Evolutionary conservation across 2,113 vertebrate species (phyloP).

Genomic region (Charadrius vociferus): DNA sequence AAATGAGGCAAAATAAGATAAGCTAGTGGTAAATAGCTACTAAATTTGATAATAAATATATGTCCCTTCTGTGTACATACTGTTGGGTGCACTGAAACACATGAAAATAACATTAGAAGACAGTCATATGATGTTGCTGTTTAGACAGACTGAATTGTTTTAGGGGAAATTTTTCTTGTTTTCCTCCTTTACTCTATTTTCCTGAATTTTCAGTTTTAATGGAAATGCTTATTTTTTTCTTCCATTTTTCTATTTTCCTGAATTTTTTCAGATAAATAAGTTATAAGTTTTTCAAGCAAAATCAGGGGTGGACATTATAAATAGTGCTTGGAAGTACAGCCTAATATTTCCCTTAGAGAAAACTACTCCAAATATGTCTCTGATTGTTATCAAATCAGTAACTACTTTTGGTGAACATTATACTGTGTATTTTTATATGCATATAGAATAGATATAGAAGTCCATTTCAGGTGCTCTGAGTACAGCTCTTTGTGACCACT

Average conservation of each 20-base stretch:
- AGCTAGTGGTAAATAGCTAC: not conserved
- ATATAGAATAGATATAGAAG: not conserved
- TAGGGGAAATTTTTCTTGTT: not conserved
- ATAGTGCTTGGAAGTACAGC: not conserved
- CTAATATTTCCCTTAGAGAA: not conserved
- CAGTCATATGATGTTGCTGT: not conserved
- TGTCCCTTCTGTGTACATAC: not conserved
- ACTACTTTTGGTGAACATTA: not conserved
- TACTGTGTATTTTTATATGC: not conserved
- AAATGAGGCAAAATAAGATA: not conserved
- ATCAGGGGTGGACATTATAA: not conserved
- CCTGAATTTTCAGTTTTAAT: not conserved
- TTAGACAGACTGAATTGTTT: not conserved
- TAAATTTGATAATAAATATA: not conserved
- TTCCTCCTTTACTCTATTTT: not conserved
- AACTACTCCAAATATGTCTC: not conserved
- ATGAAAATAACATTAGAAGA: not conserved
- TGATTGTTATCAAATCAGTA: not conserved
- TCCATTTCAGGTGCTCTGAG: not conserved
- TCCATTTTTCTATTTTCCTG: not conserved
- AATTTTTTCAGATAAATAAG: not conserved
- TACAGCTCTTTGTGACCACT: not conserved
- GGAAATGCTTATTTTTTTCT: not conserved
- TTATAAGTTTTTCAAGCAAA: not conserved
- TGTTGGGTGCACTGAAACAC: not conserved